Evolutionary conservation across 1,140 invertebrate species (phyloP).

Genomic region (Cyphomyrmex costatus): DNA sequence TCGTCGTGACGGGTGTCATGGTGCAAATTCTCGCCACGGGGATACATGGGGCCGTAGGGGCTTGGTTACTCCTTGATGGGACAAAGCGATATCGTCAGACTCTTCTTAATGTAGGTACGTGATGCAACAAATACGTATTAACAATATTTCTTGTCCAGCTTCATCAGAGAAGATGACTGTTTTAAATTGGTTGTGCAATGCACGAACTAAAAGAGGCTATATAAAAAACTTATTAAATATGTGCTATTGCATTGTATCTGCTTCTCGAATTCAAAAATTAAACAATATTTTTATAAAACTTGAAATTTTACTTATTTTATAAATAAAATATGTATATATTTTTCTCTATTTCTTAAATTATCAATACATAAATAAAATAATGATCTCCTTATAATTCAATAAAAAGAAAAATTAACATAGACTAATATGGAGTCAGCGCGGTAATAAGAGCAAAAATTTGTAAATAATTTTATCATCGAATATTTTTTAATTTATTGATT

Average conservation of each 20-base stretch:
- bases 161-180: neutral
- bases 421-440: no score
- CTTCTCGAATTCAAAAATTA: neutral
- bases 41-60: conserved; percentile 86
- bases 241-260: neutral
- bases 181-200: neutral
- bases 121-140: conserved; percentile 16
- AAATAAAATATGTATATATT: neutral
- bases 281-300: neutral
- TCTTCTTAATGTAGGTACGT: conserved; percentile 80
- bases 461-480: no score
- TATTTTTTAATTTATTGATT: no score
- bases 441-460: no score
- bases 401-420: no score
- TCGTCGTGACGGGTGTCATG: conserved; percentile 86
- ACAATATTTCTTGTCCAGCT: neutral
- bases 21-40: conserved; percentile 87
- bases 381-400: no score
- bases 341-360: neutral
- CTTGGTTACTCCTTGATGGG: conserved; percentile 81
- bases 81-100: conserved; percentile 78
- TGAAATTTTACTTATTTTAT: neutral
- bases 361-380: no score
- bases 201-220: neutral
- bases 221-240: conserved; percentile 1